Evolutionary conservation across 2,797 vertebrate species (phyloP).

Genomic region (Limosa lapponica): DNA sequence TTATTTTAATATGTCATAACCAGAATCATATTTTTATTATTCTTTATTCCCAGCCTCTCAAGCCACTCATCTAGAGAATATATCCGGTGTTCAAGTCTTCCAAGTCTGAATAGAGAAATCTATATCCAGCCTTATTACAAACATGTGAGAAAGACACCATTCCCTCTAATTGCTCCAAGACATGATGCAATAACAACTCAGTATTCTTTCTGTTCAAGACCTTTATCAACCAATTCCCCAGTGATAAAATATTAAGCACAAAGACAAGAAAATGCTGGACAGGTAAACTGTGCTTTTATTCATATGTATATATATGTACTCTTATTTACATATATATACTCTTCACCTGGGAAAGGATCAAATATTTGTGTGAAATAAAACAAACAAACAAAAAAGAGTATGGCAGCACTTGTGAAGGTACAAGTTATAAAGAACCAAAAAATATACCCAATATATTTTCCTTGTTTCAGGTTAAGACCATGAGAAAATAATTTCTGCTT

Average conservation of each 20-base stretch:
- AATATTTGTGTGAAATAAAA: background rate
- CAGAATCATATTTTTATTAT: background rate
- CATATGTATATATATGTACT: background rate
- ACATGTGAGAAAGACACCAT: background rate
- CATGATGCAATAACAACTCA: background rate
- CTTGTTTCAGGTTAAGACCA: background rate
- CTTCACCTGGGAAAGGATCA: background rate
- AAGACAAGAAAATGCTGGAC: background rate
- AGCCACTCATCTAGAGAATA: background rate
- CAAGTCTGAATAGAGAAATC: background rate
- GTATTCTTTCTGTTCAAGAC: background rate
- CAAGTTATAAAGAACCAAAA: background rate
- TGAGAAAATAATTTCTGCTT: background rate
- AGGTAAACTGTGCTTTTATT: background rate
- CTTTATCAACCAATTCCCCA: background rate
- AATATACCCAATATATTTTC: background rate
- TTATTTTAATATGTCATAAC: background rate
- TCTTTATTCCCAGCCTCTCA: background rate
- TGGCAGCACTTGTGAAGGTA: background rate
- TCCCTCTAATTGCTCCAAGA: background rate
- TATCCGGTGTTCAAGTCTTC: background rate
- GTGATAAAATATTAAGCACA: background rate
- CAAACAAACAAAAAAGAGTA: background rate
- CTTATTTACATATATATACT: background rate
- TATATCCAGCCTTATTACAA: background rate